Base-by-base conservation (phyloP, 1,140 invertebrate species). In the Leptinotarsa lineolata region DNA sequence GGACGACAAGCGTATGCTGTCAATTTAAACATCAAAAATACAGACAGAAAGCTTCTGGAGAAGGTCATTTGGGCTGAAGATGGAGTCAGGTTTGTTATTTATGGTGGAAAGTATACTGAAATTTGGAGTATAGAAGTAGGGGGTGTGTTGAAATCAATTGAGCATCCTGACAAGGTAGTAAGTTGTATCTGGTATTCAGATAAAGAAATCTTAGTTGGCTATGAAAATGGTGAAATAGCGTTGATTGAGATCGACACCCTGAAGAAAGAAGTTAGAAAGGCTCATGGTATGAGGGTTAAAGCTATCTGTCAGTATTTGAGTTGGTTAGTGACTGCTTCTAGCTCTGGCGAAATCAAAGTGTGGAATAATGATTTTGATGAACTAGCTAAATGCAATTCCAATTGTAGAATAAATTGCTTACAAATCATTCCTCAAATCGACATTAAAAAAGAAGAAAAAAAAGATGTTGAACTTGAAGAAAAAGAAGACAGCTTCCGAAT, bases 1-100 rank as follows among this genome's bases (percentile, higher is more conserved):
- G 96, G 96, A 0, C 88, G 94, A 77, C 90, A 90, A 81, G 95
- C 95, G 3, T 98, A 94, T 83, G 91, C 93, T 1, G 95, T 92
- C 3, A 97, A 98, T 84, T 84, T 98, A 22, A 86, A 88, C 20
- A 90, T 87, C 63, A 91, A 90, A 81, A 82, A 89, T 85, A 84
- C 86, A 82, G 77, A 86, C 79, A 82, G 88, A 81, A 84, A 85
- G 80, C 79, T 81, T 84, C 79, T 90, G 82, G 77, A 88, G 83
- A 74, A 89, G 84, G 79, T 89, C 83, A 72, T 87, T 72, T 93
- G 91, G 89, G 89, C 89, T 68, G 90, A 91, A 13, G 86, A 87
- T 78, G 95, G 94, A 15, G 85, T 89, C 18, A 88, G 88, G 73
- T 97, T 96, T 84, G 88, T 91, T 4, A 82, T 97, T 16, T 88